A percentile compares a stretch with the other conserved stretches of the same genome.
phyloP scores from a whole-genome alignment of 1,140 invertebrate genomes.

The Pogonomyrmex barbatus region DNA sequence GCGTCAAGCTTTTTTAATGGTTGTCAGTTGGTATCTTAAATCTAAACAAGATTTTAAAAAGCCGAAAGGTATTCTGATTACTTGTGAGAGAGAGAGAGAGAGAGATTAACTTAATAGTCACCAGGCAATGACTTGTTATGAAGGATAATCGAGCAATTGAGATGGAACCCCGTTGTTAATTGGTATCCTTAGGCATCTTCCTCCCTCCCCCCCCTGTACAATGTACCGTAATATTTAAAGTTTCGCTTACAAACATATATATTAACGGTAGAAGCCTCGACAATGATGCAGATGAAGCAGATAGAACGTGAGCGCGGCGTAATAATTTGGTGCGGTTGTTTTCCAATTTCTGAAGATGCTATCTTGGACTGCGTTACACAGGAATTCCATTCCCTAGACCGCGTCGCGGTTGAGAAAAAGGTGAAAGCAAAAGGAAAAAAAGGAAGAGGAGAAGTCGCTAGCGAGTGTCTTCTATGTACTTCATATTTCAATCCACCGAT shows the following conservation, averaged over 20 bases:
- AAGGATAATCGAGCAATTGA: constrained; percentile 15
- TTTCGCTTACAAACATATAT: constrained; percentile 27
- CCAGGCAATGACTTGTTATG: background rate
- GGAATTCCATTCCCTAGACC: constrained; percentile 39
- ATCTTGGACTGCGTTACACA: constrained; percentile 24
- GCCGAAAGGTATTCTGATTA: background rate
- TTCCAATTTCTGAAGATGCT: constrained; percentile 59
- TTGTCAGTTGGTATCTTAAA: background rate
- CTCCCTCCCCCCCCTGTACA: background rate
- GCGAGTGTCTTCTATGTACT: constrained; percentile 16
- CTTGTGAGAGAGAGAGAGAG: background rate
- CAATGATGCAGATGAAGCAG: constrained; percentile 38
- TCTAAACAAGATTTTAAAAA: background rate
- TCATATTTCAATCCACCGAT: constrained; percentile 52
- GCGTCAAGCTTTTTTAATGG: background rate
- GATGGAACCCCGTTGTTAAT: constrained; percentile 14
- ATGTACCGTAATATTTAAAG: constrained; percentile 13
- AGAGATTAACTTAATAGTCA: background rate
- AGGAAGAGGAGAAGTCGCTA: constrained; percentile 5
- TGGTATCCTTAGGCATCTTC: background rate
- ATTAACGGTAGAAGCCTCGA: constrained; percentile 28
- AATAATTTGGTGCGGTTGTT: constrained; percentile 23
- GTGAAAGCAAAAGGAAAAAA: background rate
- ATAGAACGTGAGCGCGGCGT: constrained; percentile 24
- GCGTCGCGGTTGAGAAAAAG: constrained; percentile 12